A percentile compares a stretch with the other conserved stretches of the same genome.
phyloP scores from a whole-genome alignment of 37 sponge, comb jelly and placozoan species.

The Halichondria panicea region DNA sequence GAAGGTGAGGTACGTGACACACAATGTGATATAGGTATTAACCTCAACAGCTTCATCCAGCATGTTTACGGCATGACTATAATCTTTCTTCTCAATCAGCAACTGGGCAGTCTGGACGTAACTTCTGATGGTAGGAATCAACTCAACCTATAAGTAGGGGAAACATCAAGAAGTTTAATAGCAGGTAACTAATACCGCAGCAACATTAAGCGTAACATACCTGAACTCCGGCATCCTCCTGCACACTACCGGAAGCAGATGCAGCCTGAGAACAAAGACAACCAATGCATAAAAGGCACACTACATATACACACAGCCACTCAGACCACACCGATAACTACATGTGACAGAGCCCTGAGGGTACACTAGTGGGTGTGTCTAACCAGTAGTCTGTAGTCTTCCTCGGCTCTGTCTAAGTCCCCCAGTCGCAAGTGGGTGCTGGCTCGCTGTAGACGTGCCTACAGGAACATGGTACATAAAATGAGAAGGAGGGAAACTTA shows the following conservation, averaged over 20 bases:
- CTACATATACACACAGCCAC: neutral
- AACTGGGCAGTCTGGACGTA: constrained; percentile 7
- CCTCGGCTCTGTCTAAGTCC: constrained; percentile 64
- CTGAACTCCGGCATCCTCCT: constrained; percentile 22
- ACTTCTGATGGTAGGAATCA: constrained; percentile 21
- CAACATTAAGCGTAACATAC: constrained; percentile 2
- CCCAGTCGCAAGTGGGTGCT: constrained; percentile 84
- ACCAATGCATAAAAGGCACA: neutral
- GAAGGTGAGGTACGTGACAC: neutral
- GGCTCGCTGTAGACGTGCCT: constrained; percentile 83
- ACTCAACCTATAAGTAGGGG: constrained; percentile 9
- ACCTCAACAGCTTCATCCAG: constrained; percentile 69
- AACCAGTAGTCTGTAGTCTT: constrained; percentile 68
- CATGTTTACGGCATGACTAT: constrained; percentile 36
- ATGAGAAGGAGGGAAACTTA: neutral
- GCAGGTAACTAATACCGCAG: neutral
- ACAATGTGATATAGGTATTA: neutral
- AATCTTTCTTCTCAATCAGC: constrained; percentile 32
- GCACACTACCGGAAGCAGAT: constrained; percentile 6
- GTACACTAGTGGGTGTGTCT: no score
- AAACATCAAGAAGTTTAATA: neutral
- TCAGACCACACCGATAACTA: no score
- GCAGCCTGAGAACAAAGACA: neutral
- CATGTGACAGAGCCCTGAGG: no score
- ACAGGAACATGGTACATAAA: neutral